phyloP scores from a whole-genome alignment of 1,140 invertebrate species.

The Zaprionus davidi region DNA sequence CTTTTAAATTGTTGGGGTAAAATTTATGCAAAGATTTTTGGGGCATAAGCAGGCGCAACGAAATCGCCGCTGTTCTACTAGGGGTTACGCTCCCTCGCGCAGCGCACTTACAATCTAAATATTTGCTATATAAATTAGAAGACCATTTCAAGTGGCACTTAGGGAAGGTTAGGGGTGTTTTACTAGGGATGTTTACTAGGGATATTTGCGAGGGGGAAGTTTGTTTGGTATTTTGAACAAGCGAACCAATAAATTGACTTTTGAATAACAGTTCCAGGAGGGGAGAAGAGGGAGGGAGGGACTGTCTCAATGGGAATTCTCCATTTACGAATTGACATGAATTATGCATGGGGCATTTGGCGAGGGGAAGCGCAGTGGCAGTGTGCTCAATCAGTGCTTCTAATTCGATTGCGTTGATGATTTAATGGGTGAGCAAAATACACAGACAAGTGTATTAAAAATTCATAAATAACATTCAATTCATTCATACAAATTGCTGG shows the following conservation, averaged over 20 bases:
- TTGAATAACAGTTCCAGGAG: conserved; percentile 44
- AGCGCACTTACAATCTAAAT: conserved; percentile 50
- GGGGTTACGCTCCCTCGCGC: conserved; percentile 14
- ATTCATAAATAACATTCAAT: conserved; percentile 22
- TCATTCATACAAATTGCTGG: neutral
- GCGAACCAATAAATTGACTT: conserved; percentile 51
- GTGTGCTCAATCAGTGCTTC: conserved; percentile 28
- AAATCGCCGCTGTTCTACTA: neutral
- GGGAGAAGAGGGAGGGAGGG: too few species aligned
- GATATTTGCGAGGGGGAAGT: neutral
- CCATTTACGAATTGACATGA: conserved; percentile 29
- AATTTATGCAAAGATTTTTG: conserved; percentile 69
- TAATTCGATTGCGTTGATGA: conserved; percentile 58
- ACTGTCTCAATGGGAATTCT: neutral
- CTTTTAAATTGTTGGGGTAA: conserved; percentile 63
- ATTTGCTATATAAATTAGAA: conserved; percentile 68
- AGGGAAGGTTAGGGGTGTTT: neutral
- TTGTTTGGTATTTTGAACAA: conserved; percentile 36
- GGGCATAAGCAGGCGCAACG: conserved; percentile 4
- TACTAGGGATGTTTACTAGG: neutral
- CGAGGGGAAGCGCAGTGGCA: conserved; percentile 13
- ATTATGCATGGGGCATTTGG: conserved; percentile 28
- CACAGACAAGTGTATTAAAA: conserved; percentile 24
- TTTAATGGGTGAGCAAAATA: conserved; percentile 32
- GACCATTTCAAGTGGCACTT: conserved; percentile 22